A percentile compares a stretch with the other conserved stretches of the same genome.
phyloP scores from a whole-genome alignment of 2,888 invertebrate species.

The Volucella zonaria region DNA sequence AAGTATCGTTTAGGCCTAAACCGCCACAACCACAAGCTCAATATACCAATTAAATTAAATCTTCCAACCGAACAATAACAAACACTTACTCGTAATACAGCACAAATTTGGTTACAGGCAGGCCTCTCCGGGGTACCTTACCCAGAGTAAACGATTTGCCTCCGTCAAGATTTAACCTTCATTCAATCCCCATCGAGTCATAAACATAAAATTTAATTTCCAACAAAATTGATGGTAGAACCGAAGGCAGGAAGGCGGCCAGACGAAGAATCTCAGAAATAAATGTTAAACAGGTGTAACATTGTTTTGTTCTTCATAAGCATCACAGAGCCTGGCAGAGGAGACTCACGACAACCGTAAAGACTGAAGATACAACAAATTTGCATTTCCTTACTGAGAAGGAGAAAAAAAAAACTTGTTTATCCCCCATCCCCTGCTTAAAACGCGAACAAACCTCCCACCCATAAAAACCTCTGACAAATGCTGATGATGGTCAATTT shows the following conservation, averaged over 20 bases:
- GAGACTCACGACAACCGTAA: not conserved
- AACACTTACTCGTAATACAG: slow-evolving; percentile 37
- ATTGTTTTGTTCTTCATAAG: slow-evolving; percentile 48
- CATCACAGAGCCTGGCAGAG: not conserved
- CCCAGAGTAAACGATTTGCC: not conserved
- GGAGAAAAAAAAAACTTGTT: slow-evolving; percentile 42
- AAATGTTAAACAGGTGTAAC: slow-evolving; percentile 67
- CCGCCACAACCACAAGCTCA: not conserved
- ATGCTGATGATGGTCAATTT: slow-evolving; percentile 63
- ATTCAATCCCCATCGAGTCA: not conserved
- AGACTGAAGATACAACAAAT: slow-evolving; percentile 7
- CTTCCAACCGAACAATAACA: slow-evolving; percentile 45
- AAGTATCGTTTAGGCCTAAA: no score
- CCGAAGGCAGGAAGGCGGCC: not conserved
- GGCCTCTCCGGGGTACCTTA: not conserved
- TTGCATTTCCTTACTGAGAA: slow-evolving; percentile 39
- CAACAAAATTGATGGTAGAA: not conserved
- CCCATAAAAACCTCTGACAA: slow-evolving; percentile 23
- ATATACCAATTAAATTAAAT: slow-evolving; percentile 40
- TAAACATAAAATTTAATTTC: slow-evolving; percentile 48
- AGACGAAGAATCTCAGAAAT: slow-evolving; percentile 47
- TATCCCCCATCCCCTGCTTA: slow-evolving; percentile 39
- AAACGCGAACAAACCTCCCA: slow-evolving; percentile 17
- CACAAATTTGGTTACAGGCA: no score
- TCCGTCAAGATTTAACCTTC: not conserved